A percentile compares a stretch with the other conserved stretches of the same genome.
Evolutionary conservation across 2,797 vertebrate genomes (phyloP).

Genomic region (Chelidonichthys spinosus): DNA sequence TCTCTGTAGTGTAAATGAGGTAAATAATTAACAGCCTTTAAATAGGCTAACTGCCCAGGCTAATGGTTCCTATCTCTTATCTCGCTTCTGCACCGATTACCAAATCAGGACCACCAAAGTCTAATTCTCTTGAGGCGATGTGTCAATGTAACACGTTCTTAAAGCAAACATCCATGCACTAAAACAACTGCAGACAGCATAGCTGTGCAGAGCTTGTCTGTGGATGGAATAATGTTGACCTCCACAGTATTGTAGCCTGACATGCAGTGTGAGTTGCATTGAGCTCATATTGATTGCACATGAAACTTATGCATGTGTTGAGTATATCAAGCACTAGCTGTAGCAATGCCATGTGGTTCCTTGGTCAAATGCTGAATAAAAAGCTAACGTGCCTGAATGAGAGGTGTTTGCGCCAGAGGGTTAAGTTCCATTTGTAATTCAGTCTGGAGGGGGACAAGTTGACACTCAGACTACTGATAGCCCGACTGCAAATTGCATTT

Average conservation of each 20-base stretch:
- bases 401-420: conserved; percentile 16
- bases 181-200: conserved; percentile 18
- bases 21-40: conserved; percentile 76
- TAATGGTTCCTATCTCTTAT: conserved; percentile 72
- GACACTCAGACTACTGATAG: conserved; percentile 8
- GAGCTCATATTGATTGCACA: conserved; percentile 30
- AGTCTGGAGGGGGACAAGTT: conserved; percentile 13
- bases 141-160: conserved; percentile 35
- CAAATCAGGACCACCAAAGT: conserved; percentile 46
- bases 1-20: conserved; percentile 73
- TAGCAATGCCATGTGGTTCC: conserved; percentile 11
- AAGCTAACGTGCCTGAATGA: neutral
- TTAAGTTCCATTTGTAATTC: conserved; percentile 32
- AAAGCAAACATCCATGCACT: conserved; percentile 38
- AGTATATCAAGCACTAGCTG: conserved; percentile 20
- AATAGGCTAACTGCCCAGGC: conserved; percentile 67
- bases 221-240: no score
- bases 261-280: conserved; percentile 18
- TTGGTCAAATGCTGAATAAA: no score
- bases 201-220: no score
- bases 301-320: conserved; percentile 57
- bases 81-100: conserved; percentile 60
- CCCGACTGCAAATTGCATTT: conserved; percentile 32
- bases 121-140: conserved; percentile 57
- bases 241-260: conserved; percentile 10